Base-by-base conservation (phyloP, 2,113 vertebrate genomes). In the Centropus bengalensis region DNA sequence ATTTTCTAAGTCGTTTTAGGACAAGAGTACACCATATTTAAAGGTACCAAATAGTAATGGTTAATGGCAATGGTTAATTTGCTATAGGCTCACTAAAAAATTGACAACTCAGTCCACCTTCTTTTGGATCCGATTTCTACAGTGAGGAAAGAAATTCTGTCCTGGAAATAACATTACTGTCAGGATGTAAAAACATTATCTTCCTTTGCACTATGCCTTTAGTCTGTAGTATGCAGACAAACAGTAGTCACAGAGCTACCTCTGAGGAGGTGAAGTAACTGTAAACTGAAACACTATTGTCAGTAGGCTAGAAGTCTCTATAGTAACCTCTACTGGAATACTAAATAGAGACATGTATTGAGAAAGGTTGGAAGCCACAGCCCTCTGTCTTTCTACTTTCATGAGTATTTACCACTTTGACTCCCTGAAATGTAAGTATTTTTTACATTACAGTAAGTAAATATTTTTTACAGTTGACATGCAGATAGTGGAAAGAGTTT, bases 401-500 rank as follows among this genome's bases (percentile, higher is more conserved):
- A 3, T 54, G 63, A 60, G 44, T 58, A 68, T 23, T 83, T 80
- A 80, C 68, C 63, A n/a, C 18, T 27, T 28, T 79, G 79, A 95
- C 78, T 64, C 56, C 85, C 83, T 74, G 55, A 94, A 96, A 95
- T 67, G 68, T 77, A 59, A 69, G 87, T 44, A n/a, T n/a, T n/a
- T n/a, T n/a, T n/a, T n/a, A n/a, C n/a, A n/a, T n/a, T n/a, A n/a
- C n/a, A n/a, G n/a, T n/a, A n/a, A n/a, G n/a, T n/a, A n/a, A n/a
- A n/a, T 78, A 40, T 95, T 93, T 94, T 96, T 96, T 73, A 95
- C 54, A 73, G 82, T 49, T 93, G 90, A 95, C 92, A 1, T 80
- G 74, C 44, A 92, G 94, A 93, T 96, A 96, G 87, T 81, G 93
- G 80, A 91, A 92, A 79, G 76, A 92, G 74, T 90, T 86, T 95